A percentile compares a stretch with the other conserved stretches of the same genome.
Conservation (phyloP, 2,888 invertebrate species). For the Chirona hameri region DNA sequence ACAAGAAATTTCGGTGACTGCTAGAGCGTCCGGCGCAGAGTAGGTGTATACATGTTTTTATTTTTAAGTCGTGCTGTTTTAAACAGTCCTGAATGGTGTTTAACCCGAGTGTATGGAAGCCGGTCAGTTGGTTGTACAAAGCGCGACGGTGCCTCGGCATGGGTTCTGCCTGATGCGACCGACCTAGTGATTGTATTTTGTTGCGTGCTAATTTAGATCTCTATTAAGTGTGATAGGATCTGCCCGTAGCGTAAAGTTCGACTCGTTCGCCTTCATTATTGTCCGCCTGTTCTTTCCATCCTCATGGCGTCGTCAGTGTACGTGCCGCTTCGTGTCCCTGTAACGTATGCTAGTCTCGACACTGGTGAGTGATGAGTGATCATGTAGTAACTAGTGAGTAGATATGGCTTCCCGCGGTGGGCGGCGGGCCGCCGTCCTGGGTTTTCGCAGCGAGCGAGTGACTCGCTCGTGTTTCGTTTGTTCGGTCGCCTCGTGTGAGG, state of each 20-base stretch:
- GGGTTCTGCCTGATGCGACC: not conserved
- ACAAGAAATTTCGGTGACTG: not conserved
- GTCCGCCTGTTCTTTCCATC: not conserved
- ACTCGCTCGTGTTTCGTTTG: no score
- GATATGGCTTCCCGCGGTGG: no score
- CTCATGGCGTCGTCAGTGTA: not conserved
- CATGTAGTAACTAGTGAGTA: no score
- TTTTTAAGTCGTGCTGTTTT: not conserved
- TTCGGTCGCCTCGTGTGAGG: no score
- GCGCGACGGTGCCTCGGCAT: not conserved
- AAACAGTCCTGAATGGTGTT: not conserved
- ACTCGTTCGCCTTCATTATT: not conserved
- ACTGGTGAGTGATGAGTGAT: not conserved
- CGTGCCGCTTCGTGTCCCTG: not conserved
- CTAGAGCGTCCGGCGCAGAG: not conserved
- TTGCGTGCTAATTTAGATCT: conserved; percentile 6
- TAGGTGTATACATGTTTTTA: not conserved
- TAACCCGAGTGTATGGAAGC: not conserved
- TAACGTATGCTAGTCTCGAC: not conserved
- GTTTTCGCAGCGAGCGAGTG: no score
- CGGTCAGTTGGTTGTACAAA: not conserved
- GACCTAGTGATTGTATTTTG: not conserved
- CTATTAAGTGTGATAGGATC: conserved; percentile 7
- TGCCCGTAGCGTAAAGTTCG: not conserved
- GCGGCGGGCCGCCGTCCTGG: no score